These are phyloP conservation scores for Anagyrus pseudococci DNA, from an alignment of 2,888 invertebrate species.

Conservation along the genomic window DNA sequence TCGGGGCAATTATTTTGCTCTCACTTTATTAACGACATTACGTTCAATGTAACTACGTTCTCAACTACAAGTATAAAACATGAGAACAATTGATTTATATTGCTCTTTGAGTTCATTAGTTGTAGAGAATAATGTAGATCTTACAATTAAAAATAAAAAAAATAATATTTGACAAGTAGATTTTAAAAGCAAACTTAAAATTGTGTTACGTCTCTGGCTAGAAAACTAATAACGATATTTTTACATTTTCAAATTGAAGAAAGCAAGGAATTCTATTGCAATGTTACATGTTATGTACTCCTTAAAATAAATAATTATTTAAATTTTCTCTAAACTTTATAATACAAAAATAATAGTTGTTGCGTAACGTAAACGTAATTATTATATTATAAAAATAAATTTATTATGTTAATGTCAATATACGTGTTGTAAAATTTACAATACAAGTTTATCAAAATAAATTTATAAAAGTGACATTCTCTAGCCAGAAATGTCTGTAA, in stretches of 20 bases:
- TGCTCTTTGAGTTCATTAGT: conserved; percentile 11
- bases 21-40: conserved; percentile 10
- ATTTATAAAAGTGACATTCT: neutral
- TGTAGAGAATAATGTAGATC: conserved; percentile 1
- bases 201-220: conserved; percentile 16
- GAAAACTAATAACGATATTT: conserved; percentile 8
- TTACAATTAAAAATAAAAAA: neutral
- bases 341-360: neutral
- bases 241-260: too few species aligned
- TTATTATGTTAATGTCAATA: neutral
- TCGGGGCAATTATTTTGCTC: neutral
- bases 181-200: neutral
- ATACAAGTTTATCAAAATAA: neutral
- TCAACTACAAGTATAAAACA: conserved; percentile 17
- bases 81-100: conserved; percentile 8
- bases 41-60: neutral
- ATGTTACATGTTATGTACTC: neutral
- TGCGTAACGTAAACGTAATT: neutral
- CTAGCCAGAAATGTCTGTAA: conserved; percentile 7
- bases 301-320: neutral
- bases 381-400: neutral
- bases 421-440: neutral
- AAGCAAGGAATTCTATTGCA: too few species aligned
- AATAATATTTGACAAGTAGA: conserved; percentile 10
- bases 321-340: neutral